Evolutionary conservation across 2,888 invertebrate genomes (phyloP), one percentile per base, ranked within the genome.

Genomic region (Callyntrura sp.): DNA sequence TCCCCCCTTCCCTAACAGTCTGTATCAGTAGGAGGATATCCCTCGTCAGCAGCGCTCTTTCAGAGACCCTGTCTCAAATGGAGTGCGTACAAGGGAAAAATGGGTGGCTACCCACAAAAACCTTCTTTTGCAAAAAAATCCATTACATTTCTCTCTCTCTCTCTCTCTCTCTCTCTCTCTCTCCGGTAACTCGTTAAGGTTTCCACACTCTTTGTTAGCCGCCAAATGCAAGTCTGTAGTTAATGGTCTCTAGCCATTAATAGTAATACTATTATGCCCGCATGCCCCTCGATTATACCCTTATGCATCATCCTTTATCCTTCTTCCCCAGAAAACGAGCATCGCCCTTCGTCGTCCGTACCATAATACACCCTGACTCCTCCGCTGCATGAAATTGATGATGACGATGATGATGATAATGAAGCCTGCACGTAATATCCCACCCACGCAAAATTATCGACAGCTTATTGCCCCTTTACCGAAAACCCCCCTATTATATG

Each of bases 401-500:
- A 23, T 62, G 20, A 20, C 23, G 62, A 1, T 25, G 45, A 45
- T 45, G 45, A 45, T 45, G 5, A 57, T 57, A 1, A 17, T 57
- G 17, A 57, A 57, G 57, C 14, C 2, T 9, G 51, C n/a, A 28
- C 1, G 20, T n/a, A n/a, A n/a, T 70, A 45, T n/a, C 45, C 70
- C 70, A 20, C 70, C 70, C 70, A 70, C 70, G 45, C 20, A 45
- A 70, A 70, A 62, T 11, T 70, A 70, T 70, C 45, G 70, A 70
- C 70, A 45, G 62, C n/a, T 9, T 55, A 5, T 55, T 9, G 55
- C n/a, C 9, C 57, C n/a, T n/a, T n/a, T n/a, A n/a, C n/a, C n/a
- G n/a, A n/a, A n/a, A n/a, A n/a, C n/a, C n/a, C n/a, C n/a, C n/a
- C n/a, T n/a, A n/a, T n/a, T n/a, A n/a, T n/a, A n/a, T 60, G 17